Conservation (phyloP, 2,797 vertebrate genomes). For the Tenualosa ilisha region DNA sequence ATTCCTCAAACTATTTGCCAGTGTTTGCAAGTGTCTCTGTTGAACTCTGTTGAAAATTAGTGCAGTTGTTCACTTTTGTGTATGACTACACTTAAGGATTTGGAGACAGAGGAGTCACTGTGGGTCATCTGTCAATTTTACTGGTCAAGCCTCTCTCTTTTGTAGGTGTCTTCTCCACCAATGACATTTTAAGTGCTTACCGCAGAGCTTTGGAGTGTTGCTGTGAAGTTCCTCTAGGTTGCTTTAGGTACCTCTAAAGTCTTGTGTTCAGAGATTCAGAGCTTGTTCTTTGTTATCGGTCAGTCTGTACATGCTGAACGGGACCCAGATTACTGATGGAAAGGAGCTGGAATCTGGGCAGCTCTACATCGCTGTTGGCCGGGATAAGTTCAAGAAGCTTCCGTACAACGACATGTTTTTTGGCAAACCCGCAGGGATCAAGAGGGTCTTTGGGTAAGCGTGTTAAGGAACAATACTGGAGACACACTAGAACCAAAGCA, state of each 20-base stretch:
- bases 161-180: not conserved
- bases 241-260: no score
- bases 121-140: not conserved
- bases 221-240: not conserved
- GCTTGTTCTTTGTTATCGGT: not conserved
- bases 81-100: no score
- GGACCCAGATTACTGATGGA: slow-evolving; percentile 82
- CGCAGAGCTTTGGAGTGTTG: no score
- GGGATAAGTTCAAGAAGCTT: slow-evolving; percentile 92
- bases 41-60: no score
- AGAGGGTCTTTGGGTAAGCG: slow-evolving; percentile 83
- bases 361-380: slow-evolving; percentile 92
- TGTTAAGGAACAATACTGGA: not conserved
- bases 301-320: slow-evolving; percentile 90
- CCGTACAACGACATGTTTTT: slow-evolving; percentile 86
- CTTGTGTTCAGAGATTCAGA: not conserved
- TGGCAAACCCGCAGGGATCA: slow-evolving; percentile 75
- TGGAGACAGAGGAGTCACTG: not conserved
- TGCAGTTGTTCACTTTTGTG: no score
- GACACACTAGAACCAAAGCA: not conserved
- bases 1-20: no score
- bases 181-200: not conserved
- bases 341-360: slow-evolving; percentile 88
- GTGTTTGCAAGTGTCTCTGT: no score
- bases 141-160: not conserved